These are phyloP conservation scores for Dreissena polymorpha DNA, from an alignment of 1,140 invertebrate species.

Conservation along the genomic window DNA sequence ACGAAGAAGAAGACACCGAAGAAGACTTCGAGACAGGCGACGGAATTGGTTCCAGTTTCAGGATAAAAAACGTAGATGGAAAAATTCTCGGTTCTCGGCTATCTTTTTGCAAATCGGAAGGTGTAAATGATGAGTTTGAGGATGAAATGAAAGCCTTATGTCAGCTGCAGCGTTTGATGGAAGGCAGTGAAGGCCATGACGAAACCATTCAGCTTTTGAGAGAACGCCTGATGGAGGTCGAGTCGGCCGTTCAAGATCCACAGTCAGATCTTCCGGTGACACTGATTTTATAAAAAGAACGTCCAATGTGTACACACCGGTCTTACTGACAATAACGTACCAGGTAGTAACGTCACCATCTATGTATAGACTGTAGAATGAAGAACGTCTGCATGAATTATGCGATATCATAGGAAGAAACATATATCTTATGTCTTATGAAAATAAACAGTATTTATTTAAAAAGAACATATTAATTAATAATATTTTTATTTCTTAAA, in stretches of 20 bases:
- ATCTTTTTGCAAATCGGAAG: constrained; percentile 9
- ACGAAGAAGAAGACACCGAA: background rate
- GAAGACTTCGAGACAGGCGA: constrained; percentile 2
- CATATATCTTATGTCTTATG: too few species aligned
- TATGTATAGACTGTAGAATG: too few species aligned
- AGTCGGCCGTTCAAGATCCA: background rate
- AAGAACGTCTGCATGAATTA: too few species aligned
- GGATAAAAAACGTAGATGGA: constrained; percentile 37
- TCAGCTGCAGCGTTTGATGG: background rate
- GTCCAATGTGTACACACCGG: too few species aligned
- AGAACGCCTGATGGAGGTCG: constrained; percentile 15
- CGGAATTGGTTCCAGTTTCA: constrained; percentile 23
- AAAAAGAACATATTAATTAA: too few species aligned
- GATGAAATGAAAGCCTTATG: constrained; percentile 20
- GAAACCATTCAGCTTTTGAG: constrained; percentile 29
- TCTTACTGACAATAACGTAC: too few species aligned
- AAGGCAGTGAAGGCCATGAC: constrained; percentile 17
- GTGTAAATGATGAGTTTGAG: constrained; percentile 16
- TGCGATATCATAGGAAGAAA: too few species aligned
- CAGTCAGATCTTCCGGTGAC: constrained; percentile 29
- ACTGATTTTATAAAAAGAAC: constrained; percentile 20
- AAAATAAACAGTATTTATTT: too few species aligned
- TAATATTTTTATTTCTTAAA: too few species aligned
- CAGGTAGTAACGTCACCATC: too few species aligned
- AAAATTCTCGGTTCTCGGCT: constrained; percentile 36